Conservation (phyloP, 2,113 vertebrate genomes). For the Nesoenas mayeri region DNA sequence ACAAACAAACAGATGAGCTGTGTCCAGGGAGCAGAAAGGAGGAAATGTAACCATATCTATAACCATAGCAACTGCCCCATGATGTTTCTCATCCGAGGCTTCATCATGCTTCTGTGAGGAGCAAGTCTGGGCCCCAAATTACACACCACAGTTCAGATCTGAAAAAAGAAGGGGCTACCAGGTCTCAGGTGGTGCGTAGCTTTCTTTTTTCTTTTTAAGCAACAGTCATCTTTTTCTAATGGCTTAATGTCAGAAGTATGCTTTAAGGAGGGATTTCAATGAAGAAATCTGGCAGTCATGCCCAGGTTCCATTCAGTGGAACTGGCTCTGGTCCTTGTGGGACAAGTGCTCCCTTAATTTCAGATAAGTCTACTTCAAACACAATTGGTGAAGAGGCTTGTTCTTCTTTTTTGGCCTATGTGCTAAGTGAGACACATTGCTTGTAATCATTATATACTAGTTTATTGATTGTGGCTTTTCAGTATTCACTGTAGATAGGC, state of each 20-base stretch:
- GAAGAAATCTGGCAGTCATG: neutral
- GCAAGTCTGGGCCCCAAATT: neutral
- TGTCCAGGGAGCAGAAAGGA: neutral
- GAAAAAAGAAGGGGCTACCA: neutral
- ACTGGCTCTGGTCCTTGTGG: neutral
- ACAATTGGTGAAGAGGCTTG: neutral
- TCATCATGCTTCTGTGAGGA: neutral
- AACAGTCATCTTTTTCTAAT: neutral
- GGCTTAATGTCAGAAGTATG: neutral
- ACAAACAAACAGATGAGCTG: neutral
- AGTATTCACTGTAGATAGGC: slow-evolving; percentile 19
- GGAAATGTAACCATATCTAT: neutral
- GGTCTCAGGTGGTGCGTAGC: neutral
- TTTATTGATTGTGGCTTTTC: slow-evolving; percentile 47
- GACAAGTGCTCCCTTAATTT: slow-evolving; percentile 25
- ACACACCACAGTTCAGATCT: neutral
- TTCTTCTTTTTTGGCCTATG: neutral
- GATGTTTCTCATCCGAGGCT: neutral
- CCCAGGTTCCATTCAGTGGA: neutral
- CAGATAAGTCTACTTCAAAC: slow-evolving; percentile 33
- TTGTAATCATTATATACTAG: slow-evolving; percentile 25
- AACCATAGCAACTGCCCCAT: neutral
- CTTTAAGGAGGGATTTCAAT: neutral
- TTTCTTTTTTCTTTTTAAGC: neutral
- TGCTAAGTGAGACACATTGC: neutral